Base-by-base conservation (phyloP, 2,888 invertebrate genomes). In the Nomada goodeniana region DNA sequence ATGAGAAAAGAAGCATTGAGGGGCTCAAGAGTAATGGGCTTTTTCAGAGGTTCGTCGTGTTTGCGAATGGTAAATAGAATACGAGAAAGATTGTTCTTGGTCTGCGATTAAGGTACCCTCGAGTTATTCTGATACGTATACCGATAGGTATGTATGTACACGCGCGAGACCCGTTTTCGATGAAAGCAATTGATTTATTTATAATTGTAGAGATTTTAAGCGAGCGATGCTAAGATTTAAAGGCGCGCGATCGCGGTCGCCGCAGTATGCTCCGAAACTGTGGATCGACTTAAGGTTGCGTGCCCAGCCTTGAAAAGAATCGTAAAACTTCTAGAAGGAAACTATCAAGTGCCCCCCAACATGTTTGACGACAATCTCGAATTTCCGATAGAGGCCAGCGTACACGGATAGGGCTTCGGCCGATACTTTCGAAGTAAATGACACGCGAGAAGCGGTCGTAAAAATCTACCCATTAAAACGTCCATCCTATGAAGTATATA, bases 331-430 rank as follows among this genome's bases (percentile, higher is more conserved):
- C 59, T 65, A 71, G 85, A 52, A 80, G 83, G 87, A 85, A 86
- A 80, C 80, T 63, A 78, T 80, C 80, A 65, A 77, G 83, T 77
- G 63, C 80, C 69, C 83, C 36, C 73, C 80, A 61, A 83, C 85
- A 83, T 87, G 80, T 87, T 87, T 85, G 88, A 86, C 88, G 86
- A 86, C 86, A 80, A 83, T 85, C 83, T 83, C 88, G 88, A 85
- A 87, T 86, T 86, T 86, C 88, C 88, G 86, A 82, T 80, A 79
- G 86, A 69, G 69, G 60, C 72, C 52, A 79, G 73, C 83, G 79
- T 72, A 78, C 74, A 52, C 44, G 59, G 65, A 65, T 60, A 52
- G 63, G 74, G 68, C 63, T 50, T 78, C 52, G 74, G 18, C 61
- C 26, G 74, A 83, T 83, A 75, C 65, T 59, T 71, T 68, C 60